Evolutionary conservation across 2,797 vertebrate species (phyloP), one percentile per base, ranked within the genome.

Genomic region (Ctenochaetus hawaiiensis): DNA sequence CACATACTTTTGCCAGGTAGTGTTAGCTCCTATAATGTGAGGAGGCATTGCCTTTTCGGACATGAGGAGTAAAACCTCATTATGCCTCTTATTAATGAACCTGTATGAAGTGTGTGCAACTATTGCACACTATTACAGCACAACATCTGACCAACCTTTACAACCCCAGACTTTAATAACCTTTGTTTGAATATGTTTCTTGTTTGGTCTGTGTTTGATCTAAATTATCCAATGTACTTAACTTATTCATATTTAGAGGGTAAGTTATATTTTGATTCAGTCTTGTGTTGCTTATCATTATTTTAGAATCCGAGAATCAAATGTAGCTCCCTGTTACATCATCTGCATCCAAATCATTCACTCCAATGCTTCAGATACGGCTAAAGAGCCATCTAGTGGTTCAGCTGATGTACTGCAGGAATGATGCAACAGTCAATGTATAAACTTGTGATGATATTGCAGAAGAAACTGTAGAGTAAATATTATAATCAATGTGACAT

Each of bases 321-420:
- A 59, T 17, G 4, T 22, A 16, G 41, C 22, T 52, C n/a, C 37
- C 37, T 41, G 30, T 41, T 34, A 7, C 37, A 10, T 30, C 53
- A 76, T 63, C 68, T 54, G 11, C 39, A 71, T 18, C 41, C 45
- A 65, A 12, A 3, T 23, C n/a, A 30, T 59, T 0, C 37, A 20
- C 18, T 10, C 13, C 10, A 13, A 17, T 30, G 41, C 3, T 43
- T 12, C 10, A 10, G 10, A 47, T 34, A 17, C 3, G 4, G 41
- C 48, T 0, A 23, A 66, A 26, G 34, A 54, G 81, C 83, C 93
- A 85, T 78, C 94, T 92, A 74, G 76, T 89, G 93, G 85, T 49
- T 37, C 1, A 14, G 2, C 0, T 8, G 0, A 12, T 62, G 67
- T 56, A 91, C 61, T 90, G 66, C 82, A 78, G 7, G 1, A 5